Evolutionary conservation across 2,888 invertebrate genomes (phyloP).

Genomic region (Hemistola chrysoprasaria): DNA sequence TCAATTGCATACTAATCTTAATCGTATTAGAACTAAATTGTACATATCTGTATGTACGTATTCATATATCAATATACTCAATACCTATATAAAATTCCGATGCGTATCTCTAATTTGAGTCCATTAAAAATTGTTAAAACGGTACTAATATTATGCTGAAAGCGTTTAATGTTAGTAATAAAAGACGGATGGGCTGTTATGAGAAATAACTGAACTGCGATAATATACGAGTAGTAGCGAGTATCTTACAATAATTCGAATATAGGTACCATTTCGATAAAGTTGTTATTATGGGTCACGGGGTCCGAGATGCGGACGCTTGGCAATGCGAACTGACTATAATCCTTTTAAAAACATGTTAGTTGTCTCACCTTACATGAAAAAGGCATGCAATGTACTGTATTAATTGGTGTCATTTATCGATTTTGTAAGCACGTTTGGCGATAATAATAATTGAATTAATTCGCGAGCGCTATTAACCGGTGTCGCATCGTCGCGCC

Average conservation of each 20-base stretch:
- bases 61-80: too few relatives aligned
- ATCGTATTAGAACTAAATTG: constrained; percentile 1
- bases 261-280: constrained; percentile 15
- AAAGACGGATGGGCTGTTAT: constrained; percentile 38
- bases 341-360: too few relatives aligned
- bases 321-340: constrained; percentile 11
- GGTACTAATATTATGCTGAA: constrained; percentile 37
- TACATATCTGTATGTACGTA: constrained; percentile 1
- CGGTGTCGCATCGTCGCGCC: constrained; percentile 11
- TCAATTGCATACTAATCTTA: constrained; percentile 12
- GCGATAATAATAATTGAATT: constrained; percentile 65
- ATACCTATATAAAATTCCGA: constrained; percentile 30
- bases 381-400: too few relatives aligned
- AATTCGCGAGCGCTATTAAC: constrained; percentile 65
- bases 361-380: too few relatives aligned
- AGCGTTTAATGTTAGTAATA: constrained; percentile 45
- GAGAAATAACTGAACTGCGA: constrained; percentile 37
- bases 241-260: constrained; percentile 22
- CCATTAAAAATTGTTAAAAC: constrained; percentile 45
- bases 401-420: constrained; percentile 3
- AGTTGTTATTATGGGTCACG: constrained; percentile 14
- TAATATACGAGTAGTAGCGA: constrained; percentile 28
- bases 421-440: constrained; percentile 33
- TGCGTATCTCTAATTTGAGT: constrained; percentile 37
- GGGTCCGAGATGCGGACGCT: constrained; percentile 15